These are phyloP conservation scores for Tetragnatha montana DNA, from an alignment of 2,888 invertebrate genomes.

Conservation along the genomic window DNA sequence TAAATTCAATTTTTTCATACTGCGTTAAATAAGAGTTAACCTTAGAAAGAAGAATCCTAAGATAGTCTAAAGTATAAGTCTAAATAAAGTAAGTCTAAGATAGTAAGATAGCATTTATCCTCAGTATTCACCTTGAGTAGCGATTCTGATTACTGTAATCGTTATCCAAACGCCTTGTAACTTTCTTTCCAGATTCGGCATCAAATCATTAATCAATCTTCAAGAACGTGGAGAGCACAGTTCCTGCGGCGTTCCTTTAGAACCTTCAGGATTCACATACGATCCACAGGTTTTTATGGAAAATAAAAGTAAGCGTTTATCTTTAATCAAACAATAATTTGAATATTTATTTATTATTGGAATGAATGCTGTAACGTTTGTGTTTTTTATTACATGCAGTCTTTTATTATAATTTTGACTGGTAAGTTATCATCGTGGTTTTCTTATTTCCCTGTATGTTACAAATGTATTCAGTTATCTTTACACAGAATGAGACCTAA, in stretches of 20 bases:
- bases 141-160: no score
- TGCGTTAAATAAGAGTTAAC: not conserved
- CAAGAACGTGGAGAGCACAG: conserved; percentile 90
- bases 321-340: not conserved
- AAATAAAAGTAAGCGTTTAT: conserved; percentile 82
- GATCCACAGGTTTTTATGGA: conserved; percentile 90
- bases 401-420: conserved; percentile 92
- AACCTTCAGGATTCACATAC: conserved; percentile 88
- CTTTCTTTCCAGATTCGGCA: conserved; percentile 81
- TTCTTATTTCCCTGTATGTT: not conserved
- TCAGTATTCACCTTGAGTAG: no score
- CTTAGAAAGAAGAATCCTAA: not conserved
- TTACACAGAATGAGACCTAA: no score
- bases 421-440: conserved; percentile 76
- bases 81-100: no score
- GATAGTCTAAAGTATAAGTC: no score
- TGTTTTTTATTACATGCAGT: conserved; percentile 79
- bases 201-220: conserved; percentile 89
- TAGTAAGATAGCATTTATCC: no score
- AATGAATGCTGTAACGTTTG: not conserved
- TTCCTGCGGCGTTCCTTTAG: conserved; percentile 85
- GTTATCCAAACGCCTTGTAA: no score
- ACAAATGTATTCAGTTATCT: no score
- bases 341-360: not conserved
- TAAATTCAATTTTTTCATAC: not conserved